phyloP scores from a whole-genome alignment of 2,888 invertebrate genomes.

The Linyphia triangularis region DNA sequence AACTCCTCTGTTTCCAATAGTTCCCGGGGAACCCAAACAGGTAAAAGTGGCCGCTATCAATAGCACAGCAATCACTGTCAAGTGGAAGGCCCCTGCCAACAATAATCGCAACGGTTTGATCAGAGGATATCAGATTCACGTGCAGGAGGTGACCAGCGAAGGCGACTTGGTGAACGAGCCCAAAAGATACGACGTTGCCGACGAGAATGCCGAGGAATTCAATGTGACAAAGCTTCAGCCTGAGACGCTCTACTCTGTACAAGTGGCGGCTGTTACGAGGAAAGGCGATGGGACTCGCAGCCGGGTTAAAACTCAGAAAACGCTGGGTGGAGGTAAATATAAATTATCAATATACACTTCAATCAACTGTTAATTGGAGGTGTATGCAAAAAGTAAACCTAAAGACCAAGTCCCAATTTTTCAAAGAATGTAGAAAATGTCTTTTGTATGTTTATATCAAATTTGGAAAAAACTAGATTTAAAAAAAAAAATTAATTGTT shows the following conservation, averaged over 20 bases:
- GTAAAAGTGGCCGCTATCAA: slow-evolving; percentile 93
- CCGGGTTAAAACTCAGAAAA: slow-evolving; percentile 89
- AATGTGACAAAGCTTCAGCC: slow-evolving; percentile 95
- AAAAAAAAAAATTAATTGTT: too few species aligned
- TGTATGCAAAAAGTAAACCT: too few species aligned
- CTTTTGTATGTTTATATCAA: too few species aligned
- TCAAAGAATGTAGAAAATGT: too few species aligned
- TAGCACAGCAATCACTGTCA: slow-evolving; percentile 96
- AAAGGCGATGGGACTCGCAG: slow-evolving; percentile 98
- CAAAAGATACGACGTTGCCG: slow-evolving; percentile 89
- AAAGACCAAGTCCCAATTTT: too few species aligned
- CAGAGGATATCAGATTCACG: slow-evolving; percentile 96
- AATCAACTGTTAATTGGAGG: too few species aligned
- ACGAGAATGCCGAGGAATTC: slow-evolving; percentile 86
- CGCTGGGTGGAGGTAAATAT: slow-evolving; percentile 88
- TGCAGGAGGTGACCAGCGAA: slow-evolving; percentile 90
- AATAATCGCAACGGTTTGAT: slow-evolving; percentile 97
- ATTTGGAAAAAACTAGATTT: too few species aligned
- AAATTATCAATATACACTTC: too few species aligned
- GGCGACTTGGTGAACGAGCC: slow-evolving; percentile 91
- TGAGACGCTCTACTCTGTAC: slow-evolving; percentile 93
- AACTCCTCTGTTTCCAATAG: slow-evolving; percentile 82
- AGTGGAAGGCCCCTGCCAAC: slow-evolving; percentile 95
- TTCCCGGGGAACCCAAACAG: slow-evolving; percentile 97
- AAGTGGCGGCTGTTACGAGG: slow-evolving; percentile 94